phyloP scores from a whole-genome alignment of 2,113 vertebrate genomes.

The Holacanthus passer region DNA sequence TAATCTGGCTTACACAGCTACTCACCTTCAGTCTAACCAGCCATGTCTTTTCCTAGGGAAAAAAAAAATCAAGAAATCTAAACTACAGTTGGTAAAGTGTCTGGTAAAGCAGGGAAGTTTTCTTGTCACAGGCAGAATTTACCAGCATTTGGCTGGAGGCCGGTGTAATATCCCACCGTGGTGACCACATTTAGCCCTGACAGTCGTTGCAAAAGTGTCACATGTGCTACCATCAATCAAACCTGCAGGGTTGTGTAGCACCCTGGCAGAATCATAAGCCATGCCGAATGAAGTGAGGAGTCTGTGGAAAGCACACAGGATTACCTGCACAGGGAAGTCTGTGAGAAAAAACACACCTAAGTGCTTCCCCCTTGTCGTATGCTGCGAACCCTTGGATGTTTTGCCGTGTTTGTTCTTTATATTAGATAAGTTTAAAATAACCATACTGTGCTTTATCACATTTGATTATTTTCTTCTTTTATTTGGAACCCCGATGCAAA shows the following conservation, averaged over 20 bases:
- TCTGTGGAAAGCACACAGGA: background rate
- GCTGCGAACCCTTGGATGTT: background rate
- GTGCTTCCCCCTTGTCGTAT: background rate
- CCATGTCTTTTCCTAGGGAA: background rate
- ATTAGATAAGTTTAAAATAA: too few relatives aligned
- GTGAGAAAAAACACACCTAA: constrained; percentile 17
- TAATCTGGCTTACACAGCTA: background rate
- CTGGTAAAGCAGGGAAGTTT: background rate
- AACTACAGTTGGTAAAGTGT: background rate
- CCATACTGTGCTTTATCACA: too few relatives aligned
- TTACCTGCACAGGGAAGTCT: background rate
- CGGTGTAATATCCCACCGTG: constrained; percentile 9
- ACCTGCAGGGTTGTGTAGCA: constrained; percentile 23
- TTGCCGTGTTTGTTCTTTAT: too few relatives aligned
- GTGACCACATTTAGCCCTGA: constrained; percentile 26
- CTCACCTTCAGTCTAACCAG: background rate
- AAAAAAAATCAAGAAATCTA: background rate
- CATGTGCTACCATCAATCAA: constrained; percentile 70
- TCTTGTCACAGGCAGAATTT: background rate
- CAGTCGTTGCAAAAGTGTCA: background rate
- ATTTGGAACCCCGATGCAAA: too few relatives aligned
- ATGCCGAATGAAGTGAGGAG: background rate
- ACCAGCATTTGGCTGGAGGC: constrained; percentile 27
- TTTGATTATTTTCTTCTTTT: too few relatives aligned
- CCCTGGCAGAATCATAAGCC: background rate